Base-by-base conservation (phyloP, 2,113 vertebrate species). In the Emydura subglobosa region DNA sequence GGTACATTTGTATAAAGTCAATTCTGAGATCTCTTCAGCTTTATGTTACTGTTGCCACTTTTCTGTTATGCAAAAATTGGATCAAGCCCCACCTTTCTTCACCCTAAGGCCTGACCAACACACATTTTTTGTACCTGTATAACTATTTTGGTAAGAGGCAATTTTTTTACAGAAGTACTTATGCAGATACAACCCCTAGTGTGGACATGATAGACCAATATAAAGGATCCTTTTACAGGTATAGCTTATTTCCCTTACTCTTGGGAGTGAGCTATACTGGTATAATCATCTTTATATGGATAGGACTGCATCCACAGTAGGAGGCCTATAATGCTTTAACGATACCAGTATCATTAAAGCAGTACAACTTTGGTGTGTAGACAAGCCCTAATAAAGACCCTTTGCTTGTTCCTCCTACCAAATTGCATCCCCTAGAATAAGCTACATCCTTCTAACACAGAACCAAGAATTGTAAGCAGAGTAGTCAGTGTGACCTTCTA, bases 1-100 rank as follows among this genome's bases (percentile, higher is more conserved):
- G n/a, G 78, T 85, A 39, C 0, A 47, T 29, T 44, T 24, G 39
- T 44, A 42, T 22, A 76, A 76, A 44, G 39, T 24, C 90, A 51
- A 84, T 82, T 42, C 49, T 86, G 83, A 89, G 53, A 6, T 82
- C 19, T 93, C 29, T 93, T 95, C 39, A 86, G 47, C 79, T 85
- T 90, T 88, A 65, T 65, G 80, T 7, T 34, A 16, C 72, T 51
- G 87, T 91, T 82, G 39, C 19, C 85, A 2, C 61, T 25, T 49
- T 94, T 89, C 25, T 92, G 27, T n/a, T 94, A 44, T 90, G 12
- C 55, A 86, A 91, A 94, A 88, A 7, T 34, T 85, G 21, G n/a
- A 90, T 65, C 19, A 84, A 47, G 19, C 86, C 8, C 72, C 50
- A 51, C 1, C 1, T 17, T 92, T 94, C 42, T 88, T 96, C 90